These are phyloP conservation scores for Pygmarrhopalites habei DNA, from an alignment of 1,140 invertebrate species.

Conservation along the genomic window DNA sequence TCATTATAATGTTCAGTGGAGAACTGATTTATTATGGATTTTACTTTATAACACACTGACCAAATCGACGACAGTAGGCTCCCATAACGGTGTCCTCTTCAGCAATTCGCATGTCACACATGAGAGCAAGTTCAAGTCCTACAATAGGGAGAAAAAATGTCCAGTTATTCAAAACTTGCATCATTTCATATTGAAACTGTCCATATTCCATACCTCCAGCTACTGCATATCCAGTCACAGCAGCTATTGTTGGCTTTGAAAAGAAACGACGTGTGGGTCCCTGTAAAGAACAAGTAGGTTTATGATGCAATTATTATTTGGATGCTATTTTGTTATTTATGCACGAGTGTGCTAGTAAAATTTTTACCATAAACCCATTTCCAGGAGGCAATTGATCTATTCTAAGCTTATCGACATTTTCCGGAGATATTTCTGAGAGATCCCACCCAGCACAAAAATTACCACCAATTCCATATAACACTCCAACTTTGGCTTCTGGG, in stretches of 20 bases:
- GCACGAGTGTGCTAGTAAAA: not conserved
- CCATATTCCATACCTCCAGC: too few species aligned
- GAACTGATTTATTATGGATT: too few species aligned
- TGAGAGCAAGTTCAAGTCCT: constrained; percentile 28
- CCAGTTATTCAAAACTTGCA: too few species aligned
- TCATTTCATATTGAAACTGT: too few species aligned
- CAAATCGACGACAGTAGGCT: constrained; percentile 51
- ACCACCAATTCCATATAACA: constrained; percentile 52
- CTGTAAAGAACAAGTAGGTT: constrained; percentile 36
- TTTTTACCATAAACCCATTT: constrained; percentile 41
- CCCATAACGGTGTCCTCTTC: constrained; percentile 52
- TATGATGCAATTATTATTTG: constrained; percentile 1
- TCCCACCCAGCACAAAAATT: constrained; percentile 55
- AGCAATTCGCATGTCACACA: constrained; percentile 44
- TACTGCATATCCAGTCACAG: constrained; percentile 77
- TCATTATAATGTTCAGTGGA: too few species aligned
- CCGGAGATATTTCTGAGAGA: constrained; percentile 44
- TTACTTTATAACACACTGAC: constrained; percentile 41
- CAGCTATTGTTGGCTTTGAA: constrained; percentile 57
- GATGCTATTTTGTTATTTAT: too few species aligned
- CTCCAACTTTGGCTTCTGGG: constrained; percentile 44
- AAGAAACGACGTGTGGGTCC: constrained; percentile 46
- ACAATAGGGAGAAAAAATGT: too few species aligned
- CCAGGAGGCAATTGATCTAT: constrained; percentile 25
- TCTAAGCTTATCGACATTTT: constrained; percentile 13